phyloP scores from a whole-genome alignment of 2,797 vertebrate species.

The Chanos chanos region DNA sequence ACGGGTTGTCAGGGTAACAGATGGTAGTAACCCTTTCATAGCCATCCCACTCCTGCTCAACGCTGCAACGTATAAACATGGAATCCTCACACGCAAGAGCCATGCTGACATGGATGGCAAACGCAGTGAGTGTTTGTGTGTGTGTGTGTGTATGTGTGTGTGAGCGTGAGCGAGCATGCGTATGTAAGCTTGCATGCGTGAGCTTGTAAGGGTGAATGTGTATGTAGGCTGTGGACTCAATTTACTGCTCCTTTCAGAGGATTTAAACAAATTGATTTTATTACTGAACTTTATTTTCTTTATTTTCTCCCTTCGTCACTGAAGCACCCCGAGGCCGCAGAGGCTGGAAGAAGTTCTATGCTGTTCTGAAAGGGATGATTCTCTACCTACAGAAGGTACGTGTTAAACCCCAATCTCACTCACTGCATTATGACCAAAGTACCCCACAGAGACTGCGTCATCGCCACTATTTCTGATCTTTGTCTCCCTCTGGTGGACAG shows the following conservation, averaged over 20 bases:
- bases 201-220: too few relatives aligned
- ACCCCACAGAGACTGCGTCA: not conserved
- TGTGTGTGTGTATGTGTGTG: not conserved
- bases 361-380: slow-evolving; percentile 95
- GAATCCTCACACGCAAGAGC: slow-evolving; percentile 89
- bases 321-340: slow-evolving; percentile 90
- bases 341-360: slow-evolving; percentile 98
- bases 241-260: slow-evolving; percentile 13
- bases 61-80: slow-evolving; percentile 92
- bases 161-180: not conserved
- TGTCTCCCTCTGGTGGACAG: slow-evolving; percentile 73
- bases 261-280: slow-evolving; percentile 7
- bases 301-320: slow-evolving; percentile 16
- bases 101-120: slow-evolving; percentile 97
- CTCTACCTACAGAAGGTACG: slow-evolving; percentile 95
- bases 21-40: slow-evolving; percentile 93
- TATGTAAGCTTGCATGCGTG: too few relatives aligned
- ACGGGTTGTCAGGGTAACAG: slow-evolving; percentile 88
- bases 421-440: slow-evolving; percentile 3
- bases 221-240: too few relatives aligned
- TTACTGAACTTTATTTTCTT: slow-evolving; percentile 26
- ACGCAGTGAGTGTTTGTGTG: slow-evolving; percentile 78
- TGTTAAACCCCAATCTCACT: slow-evolving; percentile 41
- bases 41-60: slow-evolving; percentile 89
- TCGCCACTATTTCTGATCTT: slow-evolving; percentile 8